phyloP scores from a whole-genome alignment of 2,113 vertebrate species.

The Tamias sibiricus region DNA sequence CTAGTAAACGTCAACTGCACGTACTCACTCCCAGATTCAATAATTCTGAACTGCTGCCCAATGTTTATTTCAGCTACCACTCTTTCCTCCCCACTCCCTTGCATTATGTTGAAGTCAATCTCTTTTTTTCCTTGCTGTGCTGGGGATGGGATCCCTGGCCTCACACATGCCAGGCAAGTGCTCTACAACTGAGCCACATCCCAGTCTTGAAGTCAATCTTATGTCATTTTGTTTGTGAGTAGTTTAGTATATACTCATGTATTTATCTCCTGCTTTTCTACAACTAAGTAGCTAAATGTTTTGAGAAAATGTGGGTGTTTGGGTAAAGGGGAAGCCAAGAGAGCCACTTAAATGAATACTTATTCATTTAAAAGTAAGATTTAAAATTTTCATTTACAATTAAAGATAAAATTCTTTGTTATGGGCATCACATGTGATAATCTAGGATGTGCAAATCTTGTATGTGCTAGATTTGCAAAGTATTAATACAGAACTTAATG shows the following conservation, averaged over 20 bases:
- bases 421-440: not conserved
- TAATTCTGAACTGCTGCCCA: not conserved
- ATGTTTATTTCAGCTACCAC: not conserved
- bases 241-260: not conserved
- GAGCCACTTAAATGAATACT: no score
- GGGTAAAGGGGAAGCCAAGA: not conserved
- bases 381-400: not conserved
- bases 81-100: not conserved
- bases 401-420: not conserved
- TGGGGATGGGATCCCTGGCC: not conserved
- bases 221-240: not conserved
- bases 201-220: not conserved
- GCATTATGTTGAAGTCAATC: not conserved
- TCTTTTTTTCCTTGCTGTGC: not conserved
- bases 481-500: not conserved
- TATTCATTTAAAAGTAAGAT: not conserved
- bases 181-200: not conserved
- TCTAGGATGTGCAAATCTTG: not conserved
- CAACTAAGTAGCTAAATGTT: constrained; percentile 4
- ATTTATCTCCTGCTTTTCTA: constrained; percentile 14
- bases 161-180: not conserved
- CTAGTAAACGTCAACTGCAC: not conserved
- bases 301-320: not conserved
- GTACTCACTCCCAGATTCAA: not conserved
- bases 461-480: not conserved